Percentiles rank a stretch among this genome's conserved stretches.
Evolutionary conservation across 2,888 invertebrate genomes (phyloP).

Genomic region (Cosmia trapezina): DNA sequence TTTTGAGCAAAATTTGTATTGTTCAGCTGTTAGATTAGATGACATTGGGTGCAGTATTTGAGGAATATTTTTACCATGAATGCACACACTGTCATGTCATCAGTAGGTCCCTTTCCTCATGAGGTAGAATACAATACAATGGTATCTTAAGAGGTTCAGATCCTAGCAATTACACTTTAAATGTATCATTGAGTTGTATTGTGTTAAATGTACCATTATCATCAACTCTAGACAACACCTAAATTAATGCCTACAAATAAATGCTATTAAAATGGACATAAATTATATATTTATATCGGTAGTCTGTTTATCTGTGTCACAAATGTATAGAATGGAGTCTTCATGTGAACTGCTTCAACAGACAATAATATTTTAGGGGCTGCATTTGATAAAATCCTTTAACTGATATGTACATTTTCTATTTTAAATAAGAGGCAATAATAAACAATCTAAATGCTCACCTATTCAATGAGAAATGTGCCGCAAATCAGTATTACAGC

Average conservation of each 20-base stretch:
- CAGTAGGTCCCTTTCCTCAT: neutral
- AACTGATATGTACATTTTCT: neutral
- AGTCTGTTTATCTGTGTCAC: neutral
- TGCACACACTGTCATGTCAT: neutral
- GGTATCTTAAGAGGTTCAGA: neutral
- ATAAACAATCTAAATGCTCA: constrained; percentile 27
- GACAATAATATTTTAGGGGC: neutral
- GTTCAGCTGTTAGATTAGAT: neutral
- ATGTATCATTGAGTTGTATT: no score
- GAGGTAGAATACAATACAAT: neutral
- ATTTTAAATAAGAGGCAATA: neutral
- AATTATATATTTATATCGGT: neutral
- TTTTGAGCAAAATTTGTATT: constrained; percentile 5
- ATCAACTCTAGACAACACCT: neutral
- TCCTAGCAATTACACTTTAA: neutral
- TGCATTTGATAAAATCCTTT: neutral
- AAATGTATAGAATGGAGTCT: neutral
- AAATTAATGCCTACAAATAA: neutral
- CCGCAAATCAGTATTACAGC: neutral
- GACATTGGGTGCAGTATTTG: neutral
- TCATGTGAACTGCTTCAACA: neutral
- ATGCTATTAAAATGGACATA: neutral
- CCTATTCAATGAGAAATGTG: constrained; percentile 4
- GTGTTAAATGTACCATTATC: no score
- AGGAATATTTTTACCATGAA: neutral